These are phyloP conservation scores for Scomber colias DNA, from an alignment of 2,113 vertebrate genomes.

Conservation along the genomic window DNA sequence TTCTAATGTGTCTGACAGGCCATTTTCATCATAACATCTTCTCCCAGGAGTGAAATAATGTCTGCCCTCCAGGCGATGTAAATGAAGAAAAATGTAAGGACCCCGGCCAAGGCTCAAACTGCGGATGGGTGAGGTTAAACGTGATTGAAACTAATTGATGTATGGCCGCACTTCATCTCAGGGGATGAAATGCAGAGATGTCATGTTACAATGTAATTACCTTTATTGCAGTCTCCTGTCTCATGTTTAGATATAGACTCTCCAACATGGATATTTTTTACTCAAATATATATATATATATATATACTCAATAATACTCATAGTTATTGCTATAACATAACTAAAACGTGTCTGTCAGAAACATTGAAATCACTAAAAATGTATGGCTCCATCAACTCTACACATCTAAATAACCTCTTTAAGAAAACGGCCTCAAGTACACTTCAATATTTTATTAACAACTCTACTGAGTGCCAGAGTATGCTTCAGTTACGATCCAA, in stretches of 20 bases:
- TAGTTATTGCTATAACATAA: conserved; percentile 3
- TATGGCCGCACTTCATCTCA: conserved; percentile 62
- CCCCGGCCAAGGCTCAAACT: conserved; percentile 24
- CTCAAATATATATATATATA: not conserved
- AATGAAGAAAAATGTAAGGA: conserved; percentile 74
- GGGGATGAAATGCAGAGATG: conserved; percentile 67
- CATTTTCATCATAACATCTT: conserved; percentile 74
- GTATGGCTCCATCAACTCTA: conserved; percentile 8
- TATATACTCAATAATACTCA: too few relatives aligned
- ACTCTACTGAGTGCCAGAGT: not conserved
- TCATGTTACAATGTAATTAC: conserved; percentile 67
- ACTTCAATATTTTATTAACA: conserved; percentile 1
- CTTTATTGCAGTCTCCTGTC: conserved; percentile 45
- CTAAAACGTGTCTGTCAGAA: conserved; percentile 1
- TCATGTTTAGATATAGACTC: conserved; percentile 44
- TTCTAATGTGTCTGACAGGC: conserved; percentile 60
- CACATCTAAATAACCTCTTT: conserved; percentile 22
- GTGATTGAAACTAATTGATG: conserved; percentile 75
- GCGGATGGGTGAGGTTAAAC: conserved; percentile 66
- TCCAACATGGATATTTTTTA: conserved; percentile 20
- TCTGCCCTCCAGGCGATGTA: conserved; percentile 67
- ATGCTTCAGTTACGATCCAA: not conserved
- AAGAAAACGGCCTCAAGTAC: conserved; percentile 22
- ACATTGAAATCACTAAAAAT: conserved; percentile 28
- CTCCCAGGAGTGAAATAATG: conserved; percentile 67